These are phyloP conservation scores for Pristionchus maxplancki DNA, from an alignment of 2,888 invertebrate genomes.

Conservation along the genomic window DNA sequence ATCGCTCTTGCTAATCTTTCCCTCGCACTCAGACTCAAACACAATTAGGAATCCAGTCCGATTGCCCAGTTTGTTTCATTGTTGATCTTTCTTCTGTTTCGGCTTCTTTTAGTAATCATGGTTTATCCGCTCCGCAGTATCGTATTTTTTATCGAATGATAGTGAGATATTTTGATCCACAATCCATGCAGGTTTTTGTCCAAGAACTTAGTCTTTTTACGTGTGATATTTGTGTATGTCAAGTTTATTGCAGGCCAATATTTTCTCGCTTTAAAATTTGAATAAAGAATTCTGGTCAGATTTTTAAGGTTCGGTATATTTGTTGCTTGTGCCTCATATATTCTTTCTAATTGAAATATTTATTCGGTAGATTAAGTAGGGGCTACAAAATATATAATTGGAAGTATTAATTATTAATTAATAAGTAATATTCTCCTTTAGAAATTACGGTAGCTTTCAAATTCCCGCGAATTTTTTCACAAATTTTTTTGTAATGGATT, in stretches of 20 bases:
- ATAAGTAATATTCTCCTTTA: background rate
- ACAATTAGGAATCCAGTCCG: background rate
- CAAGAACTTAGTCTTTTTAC: background rate
- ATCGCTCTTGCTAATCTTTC: background rate
- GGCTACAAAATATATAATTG: too few relatives aligned
- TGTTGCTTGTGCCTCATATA: too few relatives aligned
- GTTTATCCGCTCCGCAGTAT: background rate
- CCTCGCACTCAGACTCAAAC: background rate
- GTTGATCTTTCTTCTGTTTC: background rate
- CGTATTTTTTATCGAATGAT: too few relatives aligned
- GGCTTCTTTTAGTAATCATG: background rate
- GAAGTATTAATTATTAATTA: too few relatives aligned
- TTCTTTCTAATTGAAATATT: background rate
- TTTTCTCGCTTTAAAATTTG: too few relatives aligned
- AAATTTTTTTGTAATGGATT: background rate
- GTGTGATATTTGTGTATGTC: background rate
- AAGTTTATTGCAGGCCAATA: too few relatives aligned
- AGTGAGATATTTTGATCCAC: too few relatives aligned
- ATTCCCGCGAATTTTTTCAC: background rate
- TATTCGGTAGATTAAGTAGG: background rate
- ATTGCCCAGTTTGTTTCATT: background rate
- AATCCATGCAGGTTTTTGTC: too few relatives aligned
- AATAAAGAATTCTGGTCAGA: too few relatives aligned
- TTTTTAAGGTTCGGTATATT: too few relatives aligned
- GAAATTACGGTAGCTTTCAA: background rate